These are phyloP conservation scores for Catharus ustulatus DNA, from an alignment of 2,797 vertebrate genomes.

Conservation along the genomic window DNA sequence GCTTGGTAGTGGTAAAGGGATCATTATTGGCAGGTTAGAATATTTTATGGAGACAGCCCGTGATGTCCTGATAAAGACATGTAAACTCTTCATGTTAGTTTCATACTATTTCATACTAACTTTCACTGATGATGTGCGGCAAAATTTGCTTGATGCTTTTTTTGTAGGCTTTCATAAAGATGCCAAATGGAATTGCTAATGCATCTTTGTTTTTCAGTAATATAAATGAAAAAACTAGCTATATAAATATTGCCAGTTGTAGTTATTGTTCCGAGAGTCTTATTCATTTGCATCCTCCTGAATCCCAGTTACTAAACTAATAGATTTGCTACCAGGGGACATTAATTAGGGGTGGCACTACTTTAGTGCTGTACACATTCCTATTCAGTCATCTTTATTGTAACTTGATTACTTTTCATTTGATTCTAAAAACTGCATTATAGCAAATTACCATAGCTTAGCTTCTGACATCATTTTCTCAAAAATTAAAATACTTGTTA, in stretches of 20 bases:
- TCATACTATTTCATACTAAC: background rate
- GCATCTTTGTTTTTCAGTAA: slow-evolving; percentile 5
- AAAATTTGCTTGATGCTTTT: background rate
- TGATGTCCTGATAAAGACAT: background rate
- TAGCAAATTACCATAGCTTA: slow-evolving; percentile 56
- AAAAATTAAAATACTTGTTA: slow-evolving; percentile 75
- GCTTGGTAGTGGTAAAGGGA: background rate
- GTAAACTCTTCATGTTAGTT: background rate
- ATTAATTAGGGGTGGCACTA: slow-evolving; percentile 34
- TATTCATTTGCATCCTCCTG: slow-evolving; percentile 40
- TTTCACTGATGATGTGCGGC: background rate
- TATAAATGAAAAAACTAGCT: slow-evolving; percentile 39
- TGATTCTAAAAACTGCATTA: slow-evolving; percentile 58
- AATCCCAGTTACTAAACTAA: slow-evolving; percentile 39
- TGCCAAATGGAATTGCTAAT: slow-evolving; percentile 26
- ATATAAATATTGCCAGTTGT: slow-evolving; percentile 38
- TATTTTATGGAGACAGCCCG: background rate
- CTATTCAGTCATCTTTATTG: slow-evolving; percentile 57
- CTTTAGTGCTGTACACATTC: slow-evolving; percentile 16
- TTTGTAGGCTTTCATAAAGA: background rate
- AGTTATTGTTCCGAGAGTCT: slow-evolving; percentile 27
- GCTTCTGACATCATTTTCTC: slow-evolving; percentile 56
- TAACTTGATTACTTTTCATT: slow-evolving; percentile 73
- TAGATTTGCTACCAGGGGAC: slow-evolving; percentile 14
- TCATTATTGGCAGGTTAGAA: background rate